Conservation (phyloP, 2,113 vertebrate genomes). For the Strigops habroptila region DNA sequence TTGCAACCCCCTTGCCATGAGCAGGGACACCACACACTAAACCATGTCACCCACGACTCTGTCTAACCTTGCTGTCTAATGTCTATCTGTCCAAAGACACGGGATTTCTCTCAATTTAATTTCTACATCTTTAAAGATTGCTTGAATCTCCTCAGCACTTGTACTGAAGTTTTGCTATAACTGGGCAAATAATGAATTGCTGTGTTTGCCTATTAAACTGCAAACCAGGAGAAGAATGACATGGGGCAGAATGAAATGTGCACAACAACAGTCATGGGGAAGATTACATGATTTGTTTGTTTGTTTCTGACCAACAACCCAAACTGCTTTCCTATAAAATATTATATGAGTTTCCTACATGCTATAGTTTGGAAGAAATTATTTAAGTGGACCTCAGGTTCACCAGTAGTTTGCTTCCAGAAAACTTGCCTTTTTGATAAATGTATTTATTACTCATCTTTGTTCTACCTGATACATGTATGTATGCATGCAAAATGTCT, state of each 20-base stretch:
- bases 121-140: neutral
- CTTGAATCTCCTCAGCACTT: neutral
- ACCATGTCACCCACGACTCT: too few relatives aligned
- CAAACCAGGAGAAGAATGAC: neutral
- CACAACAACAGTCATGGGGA: neutral
- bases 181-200: neutral
- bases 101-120: neutral
- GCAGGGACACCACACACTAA: too few relatives aligned
- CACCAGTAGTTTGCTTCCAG: neutral
- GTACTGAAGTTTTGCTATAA: neutral
- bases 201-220: neutral
- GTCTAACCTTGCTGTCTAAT: neutral
- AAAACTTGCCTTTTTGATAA: neutral
- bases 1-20: too few relatives aligned
- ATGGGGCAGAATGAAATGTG: neutral
- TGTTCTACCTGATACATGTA: neutral
- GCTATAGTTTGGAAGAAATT: neutral
- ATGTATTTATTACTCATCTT: neutral
- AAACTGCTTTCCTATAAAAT: neutral
- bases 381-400: neutral
- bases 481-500: neutral
- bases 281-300: too few relatives aligned
- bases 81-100: neutral
- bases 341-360: neutral
- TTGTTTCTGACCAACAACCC: neutral